Evolutionary conservation across 2,113 vertebrate genomes (phyloP), one percentile per base, ranked within the genome.

Genomic region (Psophia crepitans): DNA sequence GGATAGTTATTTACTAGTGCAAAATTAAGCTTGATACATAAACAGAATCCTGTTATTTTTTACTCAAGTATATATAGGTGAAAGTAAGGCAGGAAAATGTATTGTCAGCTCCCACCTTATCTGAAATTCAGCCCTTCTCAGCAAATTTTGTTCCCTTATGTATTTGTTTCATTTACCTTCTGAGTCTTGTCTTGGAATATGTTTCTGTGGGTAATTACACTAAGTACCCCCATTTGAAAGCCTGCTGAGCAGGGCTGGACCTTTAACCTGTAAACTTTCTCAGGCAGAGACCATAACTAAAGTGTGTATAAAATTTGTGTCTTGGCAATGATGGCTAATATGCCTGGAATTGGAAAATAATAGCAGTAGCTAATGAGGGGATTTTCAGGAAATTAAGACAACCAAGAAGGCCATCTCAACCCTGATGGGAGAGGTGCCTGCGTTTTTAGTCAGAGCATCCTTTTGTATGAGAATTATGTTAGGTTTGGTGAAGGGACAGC

Each of bases 211-310:
- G 22, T 89, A 92, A 95, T 96, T 92, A 68, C 39, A 60, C 41
- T 85, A 89, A 87, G 49, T 75, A 64, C 9, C 30, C 44, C 76
- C n/a, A 73, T 90, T 89, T 89, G 48, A 71, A 90, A 92, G n/a
- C 37, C 64, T 71, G 70, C 86, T 91, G 80, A 95, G 70, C 63
- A 58, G 70, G 81, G 66, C 66, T 89, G 49, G 39, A 86, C 73
- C 92, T 96, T 93, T 90, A 64, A 91, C 93, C 84, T 74, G 41
- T 87, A 69, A 92, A 91, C 37, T 79, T 75, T 53, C 41, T 84
- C 32, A 61, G 70, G 80, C 84, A 91, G 66, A 57, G 57, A 74
- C 70, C 41, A 14, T 71, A 69, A 89, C 61, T 58, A n/a, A 94
- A 94, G 39, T 21, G 53, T 77, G 81, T 87, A 60, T 48, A 65